A percentile compares a stretch with the other conserved stretches of the same genome.
Conservation (phyloP, 1,140 invertebrate genomes). For the Camponotus pennsylvanicus region DNA sequence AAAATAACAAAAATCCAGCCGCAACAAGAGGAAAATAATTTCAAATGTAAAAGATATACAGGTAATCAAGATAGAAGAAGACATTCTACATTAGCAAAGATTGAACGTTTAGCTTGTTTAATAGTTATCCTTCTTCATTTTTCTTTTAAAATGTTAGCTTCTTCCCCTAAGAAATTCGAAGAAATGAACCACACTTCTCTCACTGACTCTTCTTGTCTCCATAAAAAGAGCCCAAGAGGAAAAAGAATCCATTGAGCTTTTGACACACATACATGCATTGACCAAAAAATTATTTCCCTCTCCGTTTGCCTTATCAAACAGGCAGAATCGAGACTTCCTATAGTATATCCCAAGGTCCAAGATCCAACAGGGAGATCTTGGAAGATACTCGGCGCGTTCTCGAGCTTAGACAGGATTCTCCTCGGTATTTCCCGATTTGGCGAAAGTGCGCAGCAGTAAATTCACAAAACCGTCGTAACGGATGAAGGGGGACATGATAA, state of each 20-base stretch:
- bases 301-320: neutral
- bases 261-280: constrained; percentile 17
- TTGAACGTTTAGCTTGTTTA: constrained; percentile 34
- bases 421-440: constrained; percentile 69
- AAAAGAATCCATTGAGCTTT: constrained; percentile 49
- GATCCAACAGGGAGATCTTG: neutral
- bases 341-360: neutral
- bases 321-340: neutral
- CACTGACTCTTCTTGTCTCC: constrained; percentile 1
- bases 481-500: constrained; percentile 56
- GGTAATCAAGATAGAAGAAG: constrained; percentile 7
- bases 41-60: constrained; percentile 9
- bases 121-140: neutral
- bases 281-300: constrained; percentile 14
- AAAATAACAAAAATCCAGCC: constrained; percentile 5
- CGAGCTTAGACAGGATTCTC: constrained; percentile 23
- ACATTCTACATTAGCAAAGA: neutral
- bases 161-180: constrained; percentile 15
- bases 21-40: neutral
- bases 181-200: neutral
- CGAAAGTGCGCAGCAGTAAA: constrained; percentile 65
- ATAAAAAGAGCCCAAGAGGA: constrained; percentile 17
- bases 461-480: constrained; percentile 64
- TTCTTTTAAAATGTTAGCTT: constrained; percentile 1
- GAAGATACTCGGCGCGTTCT: neutral